A percentile compares a stretch with the other conserved stretches of the same genome.
phyloP scores from a whole-genome alignment of 1,140 invertebrate genomes.

The Galleria mellonella region DNA sequence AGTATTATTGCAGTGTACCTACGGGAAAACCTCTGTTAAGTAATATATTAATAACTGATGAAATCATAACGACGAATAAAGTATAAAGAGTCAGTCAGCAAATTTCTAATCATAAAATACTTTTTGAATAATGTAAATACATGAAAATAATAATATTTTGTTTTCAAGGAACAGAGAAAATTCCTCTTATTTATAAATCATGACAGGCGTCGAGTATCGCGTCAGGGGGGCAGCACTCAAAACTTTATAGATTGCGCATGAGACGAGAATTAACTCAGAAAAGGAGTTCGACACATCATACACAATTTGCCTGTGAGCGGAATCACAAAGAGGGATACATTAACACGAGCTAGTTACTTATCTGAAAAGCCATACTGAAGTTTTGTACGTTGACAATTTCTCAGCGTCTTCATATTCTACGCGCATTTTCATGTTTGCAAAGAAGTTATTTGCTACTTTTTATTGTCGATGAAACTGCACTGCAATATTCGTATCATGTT shows the following conservation, averaged over 20 bases:
- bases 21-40: too few species aligned
- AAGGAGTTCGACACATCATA: constrained; percentile 55
- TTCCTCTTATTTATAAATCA: constrained; percentile 38
- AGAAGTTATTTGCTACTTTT: constrained; percentile 1
- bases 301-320: constrained; percentile 22
- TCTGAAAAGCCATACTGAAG: constrained; percentile 57
- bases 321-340: constrained; percentile 62
- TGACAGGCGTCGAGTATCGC: background rate
- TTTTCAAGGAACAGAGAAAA: constrained; percentile 6
- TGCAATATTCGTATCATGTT: too few species aligned
- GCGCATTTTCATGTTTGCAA: background rate
- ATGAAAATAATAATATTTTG: too few species aligned
- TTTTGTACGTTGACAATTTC: constrained; percentile 43
- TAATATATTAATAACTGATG: too few species aligned
- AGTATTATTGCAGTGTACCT: too few species aligned
- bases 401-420: constrained; percentile 30
- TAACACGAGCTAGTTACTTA: constrained; percentile 61
- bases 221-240: constrained; percentile 23
- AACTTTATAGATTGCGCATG: constrained; percentile 59
- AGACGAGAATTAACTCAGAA: constrained; percentile 60
- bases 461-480: background rate
- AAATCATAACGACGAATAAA: too few species aligned
- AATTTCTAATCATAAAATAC: too few species aligned
- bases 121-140: too few species aligned
- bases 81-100: too few species aligned